These are phyloP conservation scores for Gambelia wislizenii DNA, from an alignment of 2,797 vertebrate species.

Conservation along the genomic window DNA sequence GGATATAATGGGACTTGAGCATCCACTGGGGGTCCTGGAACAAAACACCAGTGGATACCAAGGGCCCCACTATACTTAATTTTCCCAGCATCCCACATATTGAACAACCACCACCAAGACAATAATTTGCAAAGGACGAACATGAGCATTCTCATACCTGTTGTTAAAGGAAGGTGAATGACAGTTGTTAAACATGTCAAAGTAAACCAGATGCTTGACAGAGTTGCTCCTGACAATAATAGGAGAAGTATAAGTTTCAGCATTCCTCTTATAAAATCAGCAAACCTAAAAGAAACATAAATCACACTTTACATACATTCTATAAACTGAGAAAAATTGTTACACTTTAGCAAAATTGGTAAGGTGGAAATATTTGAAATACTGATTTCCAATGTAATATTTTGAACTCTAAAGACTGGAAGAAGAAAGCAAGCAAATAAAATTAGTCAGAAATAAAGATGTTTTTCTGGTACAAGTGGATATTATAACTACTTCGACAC, in stretches of 20 bases:
- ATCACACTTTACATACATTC: constrained; percentile 51
- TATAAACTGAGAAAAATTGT: background rate
- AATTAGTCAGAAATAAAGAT: background rate
- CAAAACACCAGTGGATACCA: no score
- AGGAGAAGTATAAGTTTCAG: constrained; percentile 96
- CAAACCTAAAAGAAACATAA: constrained; percentile 86
- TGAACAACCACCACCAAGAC: background rate
- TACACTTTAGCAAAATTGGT: constrained; percentile 49
- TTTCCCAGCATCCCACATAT: constrained; percentile 14
- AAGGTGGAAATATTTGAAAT: constrained; percentile 37
- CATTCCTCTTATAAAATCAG: constrained; percentile 97
- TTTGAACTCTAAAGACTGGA: constrained; percentile 48
- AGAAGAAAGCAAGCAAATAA: background rate
- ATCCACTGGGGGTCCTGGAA: no score
- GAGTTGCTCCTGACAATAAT: constrained; percentile 93
- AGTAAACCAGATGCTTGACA: constrained; percentile 96
- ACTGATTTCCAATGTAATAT: constrained; percentile 11
- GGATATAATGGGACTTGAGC: no score
- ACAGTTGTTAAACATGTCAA: constrained; percentile 91
- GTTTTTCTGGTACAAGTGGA: background rate
- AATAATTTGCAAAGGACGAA: constrained; percentile 36
- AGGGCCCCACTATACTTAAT: no score
- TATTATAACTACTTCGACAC: background rate
- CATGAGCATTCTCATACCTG: constrained; percentile 81
- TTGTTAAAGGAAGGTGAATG: constrained; percentile 94